Evolutionary conservation across 2,797 vertebrate species (phyloP).

Genomic region (Scarus forsteni): DNA sequence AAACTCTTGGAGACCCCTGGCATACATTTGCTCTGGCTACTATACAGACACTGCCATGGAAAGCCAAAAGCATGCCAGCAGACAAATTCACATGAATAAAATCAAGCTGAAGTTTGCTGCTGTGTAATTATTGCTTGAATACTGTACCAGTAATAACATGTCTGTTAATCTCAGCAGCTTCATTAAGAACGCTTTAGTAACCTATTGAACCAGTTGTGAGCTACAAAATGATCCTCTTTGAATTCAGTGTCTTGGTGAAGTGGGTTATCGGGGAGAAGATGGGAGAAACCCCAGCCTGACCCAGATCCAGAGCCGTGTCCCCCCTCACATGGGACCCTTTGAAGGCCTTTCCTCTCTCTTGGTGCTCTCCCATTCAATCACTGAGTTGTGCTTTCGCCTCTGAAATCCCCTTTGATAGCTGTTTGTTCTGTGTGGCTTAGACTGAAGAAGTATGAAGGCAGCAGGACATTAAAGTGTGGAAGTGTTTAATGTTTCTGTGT

Average conservation of each 20-base stretch:
- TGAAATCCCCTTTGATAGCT: slow-evolving; percentile 64
- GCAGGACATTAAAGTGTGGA: slow-evolving; percentile 39
- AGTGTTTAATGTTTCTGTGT: slow-evolving; percentile 40
- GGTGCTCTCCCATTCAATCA: slow-evolving; percentile 31
- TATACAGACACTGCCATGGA: neutral
- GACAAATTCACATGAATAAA: neutral
- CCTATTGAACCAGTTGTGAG: neutral
- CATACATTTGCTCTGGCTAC: too few relatives aligned
- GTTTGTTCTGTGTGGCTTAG: slow-evolving; percentile 56
- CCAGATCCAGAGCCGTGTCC: slow-evolving; percentile 34
- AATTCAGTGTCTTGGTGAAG: slow-evolving; percentile 1
- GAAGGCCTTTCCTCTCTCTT: slow-evolving; percentile 30
- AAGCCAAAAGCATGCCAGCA: neutral
- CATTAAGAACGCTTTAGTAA: neutral
- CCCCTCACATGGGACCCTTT: slow-evolving; percentile 28
- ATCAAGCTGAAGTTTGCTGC: neutral
- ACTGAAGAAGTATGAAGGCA: slow-evolving; percentile 30
- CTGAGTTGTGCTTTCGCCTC: slow-evolving; percentile 43
- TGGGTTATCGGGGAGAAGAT: neutral
- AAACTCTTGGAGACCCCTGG: too few relatives aligned
- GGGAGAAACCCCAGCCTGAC: slow-evolving; percentile 24
- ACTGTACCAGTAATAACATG: neutral
- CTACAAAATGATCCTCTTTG: slow-evolving; percentile 6
- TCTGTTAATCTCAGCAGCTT: neutral
- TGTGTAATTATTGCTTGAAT: neutral